These are phyloP conservation scores for Sussaba pulchella DNA, from an alignment of 2,888 invertebrate genomes.

Conservation along the genomic window DNA sequence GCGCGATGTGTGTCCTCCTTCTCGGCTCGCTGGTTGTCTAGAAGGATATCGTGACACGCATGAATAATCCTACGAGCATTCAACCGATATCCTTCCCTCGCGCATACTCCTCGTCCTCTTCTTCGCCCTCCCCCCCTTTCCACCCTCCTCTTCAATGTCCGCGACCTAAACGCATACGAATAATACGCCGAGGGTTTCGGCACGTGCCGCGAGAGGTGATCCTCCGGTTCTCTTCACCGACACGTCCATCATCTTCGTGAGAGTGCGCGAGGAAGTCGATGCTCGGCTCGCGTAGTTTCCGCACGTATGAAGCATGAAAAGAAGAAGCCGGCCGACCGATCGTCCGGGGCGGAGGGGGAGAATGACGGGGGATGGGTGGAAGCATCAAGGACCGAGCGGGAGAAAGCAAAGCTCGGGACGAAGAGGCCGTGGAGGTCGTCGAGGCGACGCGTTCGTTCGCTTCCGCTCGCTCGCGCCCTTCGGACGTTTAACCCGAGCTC, in stretches of 20 bases:
- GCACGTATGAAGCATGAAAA: constrained; percentile 33
- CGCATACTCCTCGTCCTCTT: constrained; percentile 14
- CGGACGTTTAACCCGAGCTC: constrained; percentile 55
- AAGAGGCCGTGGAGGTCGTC: constrained; percentile 51
- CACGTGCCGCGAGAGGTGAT: constrained; percentile 46
- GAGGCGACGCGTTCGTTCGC: constrained; percentile 25
- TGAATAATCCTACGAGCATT: constrained; percentile 64
- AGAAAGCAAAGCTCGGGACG: constrained; percentile 23
- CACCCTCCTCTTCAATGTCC: not conserved
- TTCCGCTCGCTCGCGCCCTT: constrained; percentile 26
- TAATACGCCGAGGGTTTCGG: constrained; percentile 12
- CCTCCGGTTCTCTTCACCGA: constrained; percentile 7
- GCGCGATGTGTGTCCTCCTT: constrained; percentile 58
- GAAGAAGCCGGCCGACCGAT: constrained; percentile 14
- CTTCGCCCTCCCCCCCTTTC: not conserved
- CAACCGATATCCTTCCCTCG: constrained; percentile 58
- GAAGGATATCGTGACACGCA: constrained; percentile 63
- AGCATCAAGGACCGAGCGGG: constrained; percentile 36
- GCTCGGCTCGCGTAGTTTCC: constrained; percentile 7
- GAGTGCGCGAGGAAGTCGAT: not conserved
- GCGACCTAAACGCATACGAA: constrained; percentile 18
- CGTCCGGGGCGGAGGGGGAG: not conserved
- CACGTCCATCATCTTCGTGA: constrained; percentile 9
- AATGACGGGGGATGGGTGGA: constrained; percentile 4
- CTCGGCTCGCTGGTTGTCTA: constrained; percentile 56